phyloP scores from a whole-genome alignment of 2,888 invertebrate species.

The Habroteleia sp. region DNA sequence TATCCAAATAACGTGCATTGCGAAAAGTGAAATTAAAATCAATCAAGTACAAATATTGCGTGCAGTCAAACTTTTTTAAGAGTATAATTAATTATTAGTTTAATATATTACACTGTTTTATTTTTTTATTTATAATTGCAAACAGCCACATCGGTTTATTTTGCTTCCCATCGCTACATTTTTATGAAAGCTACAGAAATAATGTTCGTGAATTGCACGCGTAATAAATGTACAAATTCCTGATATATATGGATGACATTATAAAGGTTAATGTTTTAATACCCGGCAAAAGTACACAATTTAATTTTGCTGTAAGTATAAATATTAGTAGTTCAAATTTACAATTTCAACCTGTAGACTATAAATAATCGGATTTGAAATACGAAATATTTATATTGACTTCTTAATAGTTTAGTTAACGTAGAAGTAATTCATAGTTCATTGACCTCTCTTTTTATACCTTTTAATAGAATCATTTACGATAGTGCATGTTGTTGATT shows the following conservation, averaged over 20 bases:
- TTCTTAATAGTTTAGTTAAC: background rate
- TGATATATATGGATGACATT: background rate
- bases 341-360: background rate
- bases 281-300: background rate
- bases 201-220: constrained; percentile 6
- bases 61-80: too few relatives aligned
- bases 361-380: background rate
- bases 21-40: too few relatives aligned
- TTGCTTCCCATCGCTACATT: background rate
- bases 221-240: background rate
- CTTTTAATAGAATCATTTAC: too few relatives aligned
- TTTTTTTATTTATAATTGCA: background rate
- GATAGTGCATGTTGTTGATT: too few relatives aligned
- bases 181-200: background rate
- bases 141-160: background rate
- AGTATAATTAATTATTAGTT: too few relatives aligned
- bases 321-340: background rate
- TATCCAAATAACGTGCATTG: too few relatives aligned
- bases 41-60: too few relatives aligned
- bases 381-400: too few relatives aligned
- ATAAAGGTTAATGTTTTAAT: background rate
- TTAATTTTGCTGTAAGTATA: constrained; percentile 1
- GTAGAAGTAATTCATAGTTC: background rate
- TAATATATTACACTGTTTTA: constrained; percentile 1
- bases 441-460: too few relatives aligned